These are phyloP conservation scores for Lutjanus erythropterus DNA, from an alignment of 2,113 vertebrate species.

Conservation along the genomic window DNA sequence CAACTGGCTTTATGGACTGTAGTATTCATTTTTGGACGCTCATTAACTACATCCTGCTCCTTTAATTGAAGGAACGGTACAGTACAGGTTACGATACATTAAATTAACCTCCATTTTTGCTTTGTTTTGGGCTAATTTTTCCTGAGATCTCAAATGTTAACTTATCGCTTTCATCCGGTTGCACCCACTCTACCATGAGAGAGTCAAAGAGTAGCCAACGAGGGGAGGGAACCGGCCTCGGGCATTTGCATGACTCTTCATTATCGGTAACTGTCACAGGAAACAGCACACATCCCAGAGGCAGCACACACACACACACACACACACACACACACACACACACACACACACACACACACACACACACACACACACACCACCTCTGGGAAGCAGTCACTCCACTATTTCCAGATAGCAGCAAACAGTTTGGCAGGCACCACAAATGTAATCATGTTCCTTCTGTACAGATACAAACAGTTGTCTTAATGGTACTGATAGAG, in stretches of 20 bases:
- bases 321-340: conserved; percentile 30
- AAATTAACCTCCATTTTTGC: too few species aligned
- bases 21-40: too few species aligned
- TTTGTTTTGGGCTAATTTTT: not conserved
- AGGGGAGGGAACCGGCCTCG: conserved; percentile 49
- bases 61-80: too few species aligned
- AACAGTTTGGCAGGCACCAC: conserved; percentile 57
- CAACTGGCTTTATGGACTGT: too few species aligned
- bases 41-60: too few species aligned
- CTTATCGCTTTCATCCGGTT: not conserved
- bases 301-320: conserved; percentile 47
- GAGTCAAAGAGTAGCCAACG: conserved; percentile 5
- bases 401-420: conserved; percentile 55
- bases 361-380: conserved; percentile 25
- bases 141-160: not conserved
- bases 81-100: too few species aligned
- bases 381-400: conserved; percentile 42
- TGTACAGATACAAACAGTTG: conserved; percentile 50
- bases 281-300: conserved; percentile 78
- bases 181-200: not conserved
- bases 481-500: conserved; percentile 43
- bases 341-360: conserved; percentile 27
- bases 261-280: conserved; percentile 82
- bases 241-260: conserved; percentile 83
- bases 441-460: conserved; percentile 72